These are phyloP conservation scores for Pelosia muscerda DNA, from an alignment of 2,888 invertebrate genomes.

Conservation along the genomic window DNA sequence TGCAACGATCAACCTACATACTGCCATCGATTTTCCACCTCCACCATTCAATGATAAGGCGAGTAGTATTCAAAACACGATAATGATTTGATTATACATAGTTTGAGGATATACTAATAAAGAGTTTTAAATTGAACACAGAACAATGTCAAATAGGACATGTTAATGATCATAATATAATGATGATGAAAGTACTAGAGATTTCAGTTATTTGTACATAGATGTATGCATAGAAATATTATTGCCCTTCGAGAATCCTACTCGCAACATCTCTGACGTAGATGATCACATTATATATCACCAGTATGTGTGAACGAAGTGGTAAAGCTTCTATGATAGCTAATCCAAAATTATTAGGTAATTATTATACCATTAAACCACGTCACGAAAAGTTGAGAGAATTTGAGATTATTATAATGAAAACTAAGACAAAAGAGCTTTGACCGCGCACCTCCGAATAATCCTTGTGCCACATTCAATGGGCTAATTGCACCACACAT, in stretches of 20 bases:
- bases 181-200: neutral
- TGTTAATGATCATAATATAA: neutral
- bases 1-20: constrained; percentile 45
- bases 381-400: constrained; percentile 1
- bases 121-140: neutral
- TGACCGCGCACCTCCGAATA: constrained; percentile 65
- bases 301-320: neutral
- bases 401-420: constrained; percentile 20
- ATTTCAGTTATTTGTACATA: neutral
- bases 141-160: neutral
- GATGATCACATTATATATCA: neutral
- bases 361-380: neutral
- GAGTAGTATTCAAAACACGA: constrained; percentile 9
- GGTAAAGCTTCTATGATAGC: too few relatives aligned
- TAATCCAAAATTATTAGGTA: neutral
- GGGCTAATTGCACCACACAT: constrained; percentile 81
- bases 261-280: too few relatives aligned
- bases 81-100: constrained; percentile 13
- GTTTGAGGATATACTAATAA: constrained; percentile 14
- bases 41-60: constrained; percentile 47
- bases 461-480: constrained; percentile 83
- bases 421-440: constrained; percentile 59
- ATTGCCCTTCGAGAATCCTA: neutral
- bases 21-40: constrained; percentile 54
- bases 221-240: neutral